Percentiles rank a stretch among this genome's conserved stretches.
phyloP scores from a whole-genome alignment of 1,140 invertebrate genomes.

The Frieseomelitta varia region DNA sequence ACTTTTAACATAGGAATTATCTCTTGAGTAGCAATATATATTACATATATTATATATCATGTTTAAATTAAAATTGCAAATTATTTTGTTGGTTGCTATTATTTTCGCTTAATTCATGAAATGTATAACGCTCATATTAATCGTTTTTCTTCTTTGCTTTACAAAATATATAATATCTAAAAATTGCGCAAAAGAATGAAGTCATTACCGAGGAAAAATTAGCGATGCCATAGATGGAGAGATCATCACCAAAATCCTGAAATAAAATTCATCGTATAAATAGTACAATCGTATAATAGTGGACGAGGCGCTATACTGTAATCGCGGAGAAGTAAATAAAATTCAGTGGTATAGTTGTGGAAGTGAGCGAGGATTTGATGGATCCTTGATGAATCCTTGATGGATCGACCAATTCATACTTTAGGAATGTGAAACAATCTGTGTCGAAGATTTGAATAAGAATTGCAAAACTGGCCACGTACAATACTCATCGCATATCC shows the following conservation, averaged over 20 bases:
- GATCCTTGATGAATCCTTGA: neutral
- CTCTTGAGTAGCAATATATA: too few species aligned
- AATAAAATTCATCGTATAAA: too few species aligned
- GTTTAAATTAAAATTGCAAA: too few species aligned
- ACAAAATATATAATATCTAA: neutral
- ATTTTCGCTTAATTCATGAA: neutral
- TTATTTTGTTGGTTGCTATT: neutral
- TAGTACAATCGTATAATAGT: neutral
- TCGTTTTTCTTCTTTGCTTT: neutral
- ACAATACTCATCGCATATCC: conserved; percentile 21
- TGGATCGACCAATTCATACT: neutral
- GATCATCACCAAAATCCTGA: too few species aligned
- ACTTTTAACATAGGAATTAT: too few species aligned
- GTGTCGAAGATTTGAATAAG: conserved; percentile 48
- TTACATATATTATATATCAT: too few species aligned
- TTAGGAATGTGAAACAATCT: conserved; percentile 45
- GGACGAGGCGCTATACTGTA: neutral
- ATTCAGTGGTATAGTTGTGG: neutral
- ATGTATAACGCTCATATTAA: neutral
- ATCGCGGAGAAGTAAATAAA: neutral
- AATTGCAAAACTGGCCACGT: conserved; percentile 57
- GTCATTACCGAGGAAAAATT: neutral
- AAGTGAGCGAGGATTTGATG: conserved; percentile 22
- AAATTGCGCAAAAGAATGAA: neutral
- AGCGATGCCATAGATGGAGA: neutral